A percentile compares a stretch with the other conserved stretches of the same genome.
phyloP scores from a whole-genome alignment of 1,140 invertebrate genomes.

The Maconellicoccus hirsutus region DNA sequence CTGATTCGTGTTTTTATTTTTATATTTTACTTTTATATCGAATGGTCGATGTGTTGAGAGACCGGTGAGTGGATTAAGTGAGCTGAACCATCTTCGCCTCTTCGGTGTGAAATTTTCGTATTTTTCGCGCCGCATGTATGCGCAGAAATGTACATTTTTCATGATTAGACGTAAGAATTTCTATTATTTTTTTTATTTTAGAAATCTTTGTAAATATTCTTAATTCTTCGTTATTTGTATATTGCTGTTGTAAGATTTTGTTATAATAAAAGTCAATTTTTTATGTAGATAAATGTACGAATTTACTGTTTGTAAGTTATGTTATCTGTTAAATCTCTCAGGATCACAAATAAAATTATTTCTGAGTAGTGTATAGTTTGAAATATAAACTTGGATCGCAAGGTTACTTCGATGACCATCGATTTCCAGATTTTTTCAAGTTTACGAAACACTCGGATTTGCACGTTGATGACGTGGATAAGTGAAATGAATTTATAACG shows the following conservation, averaged over 20 bases:
- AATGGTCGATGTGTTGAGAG: background rate
- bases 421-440: no score
- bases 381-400: no score
- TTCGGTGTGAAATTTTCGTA: background rate
- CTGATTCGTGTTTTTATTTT: background rate
- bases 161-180: background rate
- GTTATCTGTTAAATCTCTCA: constrained; percentile 1
- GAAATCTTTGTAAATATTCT: background rate
- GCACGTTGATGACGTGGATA: no score
- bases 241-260: constrained; percentile 9
- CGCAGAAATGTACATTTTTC: background rate
- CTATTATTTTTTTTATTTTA: background rate
- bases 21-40: background rate
- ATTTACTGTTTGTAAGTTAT: background rate
- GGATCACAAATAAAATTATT: background rate
- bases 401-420: no score
- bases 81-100: background rate
- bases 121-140: background rate
- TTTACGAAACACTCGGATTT: no score
- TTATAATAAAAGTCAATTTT: constrained; percentile 10
- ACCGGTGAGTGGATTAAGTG: no score
- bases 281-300: background rate
- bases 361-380: background rate
- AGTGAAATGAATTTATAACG: no score
- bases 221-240: background rate